Evolutionary conservation across 2,113 vertebrate species (phyloP), one percentile per base, ranked within the genome.

Genomic region (Asarcornis scutulata): DNA sequence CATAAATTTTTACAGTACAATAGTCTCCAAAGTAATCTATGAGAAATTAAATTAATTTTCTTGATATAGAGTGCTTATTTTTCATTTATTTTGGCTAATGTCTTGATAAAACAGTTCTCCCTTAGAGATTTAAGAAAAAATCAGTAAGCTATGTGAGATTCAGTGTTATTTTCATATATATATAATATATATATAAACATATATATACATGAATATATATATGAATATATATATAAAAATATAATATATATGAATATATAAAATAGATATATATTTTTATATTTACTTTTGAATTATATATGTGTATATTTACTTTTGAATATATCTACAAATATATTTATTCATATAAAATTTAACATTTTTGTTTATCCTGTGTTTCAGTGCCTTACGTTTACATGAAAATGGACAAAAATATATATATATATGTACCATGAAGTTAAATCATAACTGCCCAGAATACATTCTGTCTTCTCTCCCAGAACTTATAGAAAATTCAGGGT

Each of bases 31-130:
- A 91, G 52, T 31, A 87, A 74, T 94, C 23, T 53, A 79, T 76
- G 34, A 94, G 40, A 94, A 94, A 91, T 27, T 13, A 91, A 77
- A 90, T 53, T 71, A 42, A 67, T 83, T 91, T 94, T 90, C 50
- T 90, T 75, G 73, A 40, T 53, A 50, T 26, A 73, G 5, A 29
- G 5, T 32, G 15, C 69, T 89, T 75, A 55, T 86, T 86, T 88
- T 88, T 82, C 7, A 17, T 83, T 94, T 78, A 25, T 20, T 83
- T 81, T 75, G 15, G 36, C 26, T 85, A 52, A 25, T 59, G 18
- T 80, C 27, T 38, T 77, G 31, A 89, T 66, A 71, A 82, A 75
- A 69, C 4, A 56, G 25, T n/a, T 79, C 80, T n/a, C 27, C 25
- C 7, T 18, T 36, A 46, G 23, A 74, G 22, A 46, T 55, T 73